These are phyloP conservation scores for Echinometra lucunter DNA, from an alignment of 53 echinoderm and acorn worm genomes.

Conservation along the genomic window DNA sequence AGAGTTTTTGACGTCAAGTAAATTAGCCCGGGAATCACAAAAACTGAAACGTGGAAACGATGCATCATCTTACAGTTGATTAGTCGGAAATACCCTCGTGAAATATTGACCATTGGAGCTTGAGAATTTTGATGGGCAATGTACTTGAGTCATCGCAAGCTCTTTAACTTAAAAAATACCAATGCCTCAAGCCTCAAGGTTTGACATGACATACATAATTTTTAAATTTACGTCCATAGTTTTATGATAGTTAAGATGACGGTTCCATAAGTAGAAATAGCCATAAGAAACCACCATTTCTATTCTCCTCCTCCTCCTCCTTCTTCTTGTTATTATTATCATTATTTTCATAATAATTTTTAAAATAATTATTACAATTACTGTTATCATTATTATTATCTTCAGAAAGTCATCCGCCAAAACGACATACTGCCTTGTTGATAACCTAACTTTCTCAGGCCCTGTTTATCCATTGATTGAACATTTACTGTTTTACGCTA, in stretches of 20 bases:
- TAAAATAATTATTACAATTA: too few relatives aligned
- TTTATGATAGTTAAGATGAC: neutral
- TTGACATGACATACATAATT: neutral
- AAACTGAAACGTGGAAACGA: neutral
- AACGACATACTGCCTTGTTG: too few relatives aligned
- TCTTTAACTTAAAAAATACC: neutral
- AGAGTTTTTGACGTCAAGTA: neutral
- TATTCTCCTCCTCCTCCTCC: too few relatives aligned
- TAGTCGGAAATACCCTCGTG: neutral
- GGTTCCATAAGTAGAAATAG: neutral
- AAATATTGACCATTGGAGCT: conserved; percentile 8
- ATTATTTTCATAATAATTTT: too few relatives aligned
- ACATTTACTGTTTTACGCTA: too few relatives aligned
- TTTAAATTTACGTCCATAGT: neutral
- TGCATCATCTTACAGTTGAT: neutral
- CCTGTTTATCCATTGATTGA: too few relatives aligned
- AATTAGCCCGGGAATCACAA: neutral
- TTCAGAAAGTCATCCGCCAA: too few relatives aligned
- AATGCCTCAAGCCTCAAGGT: neutral
- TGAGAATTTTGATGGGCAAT: neutral
- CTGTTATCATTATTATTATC: too few relatives aligned
- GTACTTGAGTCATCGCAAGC: conserved; percentile 3
- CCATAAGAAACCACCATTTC: too few relatives aligned
- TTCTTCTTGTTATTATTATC: too few relatives aligned
- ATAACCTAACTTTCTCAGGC: too few relatives aligned